Base-by-base conservation (phyloP, 2,113 vertebrate genomes). In the Pavo muticus region DNA sequence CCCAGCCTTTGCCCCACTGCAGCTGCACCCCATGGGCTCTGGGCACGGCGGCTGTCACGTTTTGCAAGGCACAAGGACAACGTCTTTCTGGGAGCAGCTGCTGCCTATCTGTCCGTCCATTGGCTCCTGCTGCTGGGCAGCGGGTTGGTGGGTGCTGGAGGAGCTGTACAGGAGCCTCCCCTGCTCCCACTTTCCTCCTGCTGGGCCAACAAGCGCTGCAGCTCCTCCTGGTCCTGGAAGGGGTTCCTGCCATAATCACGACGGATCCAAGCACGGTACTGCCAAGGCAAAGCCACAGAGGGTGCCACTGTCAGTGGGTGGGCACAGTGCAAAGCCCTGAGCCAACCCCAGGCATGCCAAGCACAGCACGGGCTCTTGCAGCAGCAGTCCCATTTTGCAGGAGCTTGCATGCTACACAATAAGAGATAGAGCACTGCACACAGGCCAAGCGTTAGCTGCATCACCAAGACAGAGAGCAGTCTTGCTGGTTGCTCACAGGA, bases 201-300 rank as follows among this genome's bases (percentile, higher is more conserved):
- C 94, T 76, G 96, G 54, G 79, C 96, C 82, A 99, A 95, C 93
- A 99, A 96, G 10, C 74, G 75, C 20, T 91, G 94, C 82, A 99
- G 97, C 95, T 98, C 98, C 86, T 98, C 98, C 96, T 98, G 97
- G 90, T 99, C 98, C 59, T 97, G 97, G 61, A 98, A 98, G 0
- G 98, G 98, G 79, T 97, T 98, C 86, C 95, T 97, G 45, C 96
- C 97, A 6, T 98, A 99, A 79, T 94, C 98, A 19, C 89, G 72
- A 54, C 8, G 83, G 82, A 99, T 96, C 99, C 98, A 99, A 11
- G 94, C 56, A 3, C 98, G 98, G 86, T 98, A 98, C 99, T 99
- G 97, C 7, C 42, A 16, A 96, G 71, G 59, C 6, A 70, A 30
- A 87, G 42, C 9, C 88, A 27, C 30, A 83, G 13, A 54, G 14